Evolutionary conservation across 1,140 invertebrate genomes (phyloP), one percentile per base, ranked within the genome.

Genomic region (Lethrus apterus): DNA sequence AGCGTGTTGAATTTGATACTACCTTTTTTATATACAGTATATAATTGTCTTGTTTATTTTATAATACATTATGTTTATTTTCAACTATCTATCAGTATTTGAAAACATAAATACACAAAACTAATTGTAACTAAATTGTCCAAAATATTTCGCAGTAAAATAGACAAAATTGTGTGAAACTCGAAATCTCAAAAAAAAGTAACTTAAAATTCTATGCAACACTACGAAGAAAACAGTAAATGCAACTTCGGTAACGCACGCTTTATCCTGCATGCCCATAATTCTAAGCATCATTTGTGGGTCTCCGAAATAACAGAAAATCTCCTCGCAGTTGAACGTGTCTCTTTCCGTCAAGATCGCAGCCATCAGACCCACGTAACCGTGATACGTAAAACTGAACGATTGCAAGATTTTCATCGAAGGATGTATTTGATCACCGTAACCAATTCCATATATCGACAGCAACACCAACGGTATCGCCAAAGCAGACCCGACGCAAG

Each of bases 341-440:
- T 24, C 40, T 5, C n/a, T 11, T 15, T 42, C 24, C 7, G 24
- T 42, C 3, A 29, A 17, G 14, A 42, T 17, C 1, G 21, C 9
- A 5, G 23, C 17, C 10, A 24, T 11, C 10, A 42, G 10, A 4
- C 40, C 40, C 1, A 29, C 23, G 10, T 13, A 30, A 7, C 21
- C 40, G 10, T 42, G 40, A 8, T 26, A 26, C 4, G 23, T n/a
- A 29, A 20, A 81, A 8, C 74, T 77, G 5, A 73, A 50, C 48
- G 72, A 71, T 47, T 77, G 76, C 4, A 80, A 51, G 51, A 72
- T 71, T 46, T 71, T 64, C 53, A 79, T 71, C 34, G 75, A 69
- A 0, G 66, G 61, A 11, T 74, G 73, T 63, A 69, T 59, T 2
- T 19, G 34, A 26, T 51, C 42, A n/a, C 64, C 63, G 41, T 66